Evolutionary conservation across 2,888 invertebrate species (phyloP).

Genomic region (Argyresthia goedartella): DNA sequence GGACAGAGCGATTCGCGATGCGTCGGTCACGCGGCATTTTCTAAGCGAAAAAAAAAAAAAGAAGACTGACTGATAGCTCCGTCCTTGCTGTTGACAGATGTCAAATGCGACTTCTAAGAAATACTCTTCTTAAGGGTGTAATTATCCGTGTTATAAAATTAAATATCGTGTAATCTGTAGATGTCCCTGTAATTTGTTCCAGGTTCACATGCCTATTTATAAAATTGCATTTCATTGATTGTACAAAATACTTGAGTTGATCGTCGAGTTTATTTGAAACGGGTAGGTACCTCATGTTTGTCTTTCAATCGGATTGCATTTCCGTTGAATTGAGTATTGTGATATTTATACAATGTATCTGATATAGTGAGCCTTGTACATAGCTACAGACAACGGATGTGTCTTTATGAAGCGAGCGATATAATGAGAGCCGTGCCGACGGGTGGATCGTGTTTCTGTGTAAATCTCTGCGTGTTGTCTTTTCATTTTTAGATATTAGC

Average conservation of each 20-base stretch:
- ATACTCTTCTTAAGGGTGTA: too few relatives aligned
- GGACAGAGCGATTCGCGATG: too few relatives aligned
- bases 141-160: too few relatives aligned
- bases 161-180: too few relatives aligned
- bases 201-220: not conserved
- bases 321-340: constrained; percentile 14
- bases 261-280: not conserved
- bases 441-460: constrained; percentile 8
- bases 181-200: too few relatives aligned
- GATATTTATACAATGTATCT: constrained; percentile 8
- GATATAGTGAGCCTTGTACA: constrained; percentile 35
- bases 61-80: too few relatives aligned
- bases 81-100: too few relatives aligned
- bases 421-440: constrained; percentile 23
- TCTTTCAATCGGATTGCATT: not conserved
- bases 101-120: too few relatives aligned
- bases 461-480: constrained; percentile 18
- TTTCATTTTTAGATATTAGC: constrained; percentile 23
- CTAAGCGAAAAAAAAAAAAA: too few relatives aligned
- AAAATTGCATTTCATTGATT: constrained; percentile 16
- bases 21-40: too few relatives aligned
- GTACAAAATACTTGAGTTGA: not conserved
- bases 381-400: constrained; percentile 25
- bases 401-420: constrained; percentile 22
- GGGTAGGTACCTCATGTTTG: not conserved